Base-by-base conservation (phyloP, 1,140 invertebrate genomes). In the Pseudomyrmex pallidus region DNA sequence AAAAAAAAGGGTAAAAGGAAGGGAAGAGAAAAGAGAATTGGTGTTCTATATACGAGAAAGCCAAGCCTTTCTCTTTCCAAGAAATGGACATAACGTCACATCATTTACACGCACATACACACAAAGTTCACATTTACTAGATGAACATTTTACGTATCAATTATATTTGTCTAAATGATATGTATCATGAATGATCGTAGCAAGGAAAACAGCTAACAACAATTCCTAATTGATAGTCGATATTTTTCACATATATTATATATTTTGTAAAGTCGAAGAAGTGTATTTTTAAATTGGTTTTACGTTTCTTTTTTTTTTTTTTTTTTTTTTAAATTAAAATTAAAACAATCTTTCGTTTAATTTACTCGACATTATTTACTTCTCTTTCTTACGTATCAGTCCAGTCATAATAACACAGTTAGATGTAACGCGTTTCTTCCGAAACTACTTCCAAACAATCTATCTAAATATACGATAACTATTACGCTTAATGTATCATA, bases 401-500 rank as follows among this genome's bases (percentile, higher is more conserved):
- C 35, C 35, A 44, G 9, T 66, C 17, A n/a, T 22, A 76, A 52
- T 54, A 48, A 52, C 22, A 44, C 12, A 4, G 1, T 52, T 17
- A 50, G 52, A 44, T 12, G 10, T 48, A 2, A 62, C 10, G 62
- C 13, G 35, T 64, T 52, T 25, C n/a, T 66, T 44, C 1, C 5
- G 2, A 67, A 76, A 64, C n/a, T 66, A 12, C 48, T 66, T 67
- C 62, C 67, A 77, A 25, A 67, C 25, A 66, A 54, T 67, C 20
- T 20, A 77, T 12, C 5, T 25, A 48, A 77, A 56, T 66, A 13
- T 77, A 67, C 54, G 64, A 50, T 77, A 77, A 77, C 54, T 67
- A 74, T 74, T n/a, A 77, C 12, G 62, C n/a, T 17, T 77, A 77
- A 48, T 48, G 17, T 66, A 57, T 5, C 17, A 54, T 67, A 83